Evolutionary conservation across 1,140 invertebrate genomes (phyloP).

Genomic region (Bicyclus anynana): DNA sequence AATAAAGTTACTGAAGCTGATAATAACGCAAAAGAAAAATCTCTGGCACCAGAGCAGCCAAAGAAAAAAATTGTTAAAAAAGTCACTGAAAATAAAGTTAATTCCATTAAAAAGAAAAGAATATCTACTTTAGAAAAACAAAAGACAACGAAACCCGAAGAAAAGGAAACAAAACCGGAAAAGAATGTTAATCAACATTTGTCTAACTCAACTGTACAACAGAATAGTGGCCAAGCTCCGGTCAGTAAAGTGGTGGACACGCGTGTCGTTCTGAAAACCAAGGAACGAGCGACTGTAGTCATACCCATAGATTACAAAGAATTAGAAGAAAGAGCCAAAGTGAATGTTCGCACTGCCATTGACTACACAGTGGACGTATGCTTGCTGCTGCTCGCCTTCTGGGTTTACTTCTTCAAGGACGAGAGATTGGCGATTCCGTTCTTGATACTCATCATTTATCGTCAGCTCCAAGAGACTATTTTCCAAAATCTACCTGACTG

Average conservation of each 20-base stretch:
- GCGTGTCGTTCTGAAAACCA: constrained; percentile 54
- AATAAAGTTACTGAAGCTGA: constrained; percentile 29
- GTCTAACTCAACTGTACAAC: constrained; percentile 28
- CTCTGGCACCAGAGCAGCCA: background rate
- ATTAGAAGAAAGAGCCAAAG: constrained; percentile 79
- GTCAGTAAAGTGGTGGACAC: constrained; percentile 35
- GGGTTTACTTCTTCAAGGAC: constrained; percentile 88
- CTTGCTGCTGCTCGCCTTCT: constrained; percentile 84
- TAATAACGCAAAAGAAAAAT: constrained; percentile 14
- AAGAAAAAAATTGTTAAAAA: constrained; percentile 34
- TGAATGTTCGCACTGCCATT: constrained; percentile 81
- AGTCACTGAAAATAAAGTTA: constrained; percentile 19
- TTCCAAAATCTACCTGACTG: constrained; percentile 53
- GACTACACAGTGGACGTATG: constrained; percentile 84
- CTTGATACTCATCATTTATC: constrained; percentile 85
- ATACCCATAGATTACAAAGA: constrained; percentile 75
- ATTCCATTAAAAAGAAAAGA: constrained; percentile 28
- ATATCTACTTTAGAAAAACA: constrained; percentile 22
- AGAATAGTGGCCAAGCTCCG: constrained; percentile 42
- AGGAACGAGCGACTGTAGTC: constrained; percentile 64
- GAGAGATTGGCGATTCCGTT: constrained; percentile 86
- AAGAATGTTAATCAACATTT: constrained; percentile 9
- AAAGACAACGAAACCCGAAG: constrained; percentile 21
- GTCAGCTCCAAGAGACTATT: constrained; percentile 82
- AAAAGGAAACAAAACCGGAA: constrained; percentile 7